A percentile compares a stretch with the other conserved stretches of the same genome.
Conservation (phyloP, 2,113 vertebrate genomes). For the Lasiurus borealis region DNA sequence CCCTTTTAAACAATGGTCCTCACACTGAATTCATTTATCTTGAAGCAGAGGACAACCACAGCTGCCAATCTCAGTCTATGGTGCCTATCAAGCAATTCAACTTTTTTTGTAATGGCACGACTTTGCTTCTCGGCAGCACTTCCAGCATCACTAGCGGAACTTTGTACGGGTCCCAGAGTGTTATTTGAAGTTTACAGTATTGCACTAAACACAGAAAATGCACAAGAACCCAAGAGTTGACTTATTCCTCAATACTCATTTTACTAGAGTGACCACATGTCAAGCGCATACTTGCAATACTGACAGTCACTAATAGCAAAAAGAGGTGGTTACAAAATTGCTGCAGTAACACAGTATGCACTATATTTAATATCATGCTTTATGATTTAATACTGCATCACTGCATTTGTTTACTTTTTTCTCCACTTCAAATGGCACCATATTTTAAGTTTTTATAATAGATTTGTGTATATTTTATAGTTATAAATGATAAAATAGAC, state of each 20-base stretch:
- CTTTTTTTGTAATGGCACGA: neutral
- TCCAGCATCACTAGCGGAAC: neutral
- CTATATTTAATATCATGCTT: neutral
- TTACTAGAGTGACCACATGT: neutral
- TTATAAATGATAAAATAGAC: neutral
- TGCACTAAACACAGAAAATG: neutral
- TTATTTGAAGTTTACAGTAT: neutral
- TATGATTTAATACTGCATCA: neutral
- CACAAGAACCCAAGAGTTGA: neutral
- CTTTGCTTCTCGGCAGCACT: neutral
- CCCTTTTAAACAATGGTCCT: neutral
- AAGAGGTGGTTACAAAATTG: neutral
- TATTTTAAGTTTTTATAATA: neutral
- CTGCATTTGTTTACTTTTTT: neutral
- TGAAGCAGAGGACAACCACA: neutral
- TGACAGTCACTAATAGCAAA: neutral
- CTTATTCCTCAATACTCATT: neutral
- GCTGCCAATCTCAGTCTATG: neutral
- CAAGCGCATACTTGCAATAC: neutral
- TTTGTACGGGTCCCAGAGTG: neutral
- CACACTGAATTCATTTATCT: neutral
- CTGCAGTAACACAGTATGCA: neutral
- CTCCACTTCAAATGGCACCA: neutral
- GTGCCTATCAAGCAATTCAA: neutral
- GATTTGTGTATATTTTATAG: neutral